Conservation (phyloP, 1,140 invertebrate genomes). For the Drosophila sturtevanti region DNA sequence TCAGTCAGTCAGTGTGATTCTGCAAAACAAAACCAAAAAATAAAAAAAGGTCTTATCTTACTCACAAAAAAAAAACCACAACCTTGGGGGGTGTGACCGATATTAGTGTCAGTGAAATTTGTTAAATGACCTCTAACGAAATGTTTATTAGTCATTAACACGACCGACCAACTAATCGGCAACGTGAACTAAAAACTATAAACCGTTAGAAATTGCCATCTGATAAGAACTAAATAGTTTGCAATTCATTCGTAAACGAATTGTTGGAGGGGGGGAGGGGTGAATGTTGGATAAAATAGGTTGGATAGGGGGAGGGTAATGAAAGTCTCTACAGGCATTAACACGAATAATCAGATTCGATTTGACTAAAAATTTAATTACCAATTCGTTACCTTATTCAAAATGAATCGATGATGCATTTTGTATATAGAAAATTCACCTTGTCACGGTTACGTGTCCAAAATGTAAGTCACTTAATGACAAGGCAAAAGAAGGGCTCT, state of each 20-base stretch:
- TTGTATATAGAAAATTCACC: neutral
- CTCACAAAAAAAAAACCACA: neutral
- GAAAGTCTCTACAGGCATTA: neutral
- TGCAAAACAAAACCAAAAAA: constrained; percentile 13
- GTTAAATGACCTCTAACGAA: constrained; percentile 12
- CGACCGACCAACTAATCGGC: neutral
- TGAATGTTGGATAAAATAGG: neutral
- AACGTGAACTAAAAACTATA: neutral
- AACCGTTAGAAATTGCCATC: constrained; percentile 2
- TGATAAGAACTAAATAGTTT: neutral
- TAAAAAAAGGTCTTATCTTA: neutral
- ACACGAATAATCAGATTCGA: neutral
- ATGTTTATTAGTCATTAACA: constrained; percentile 10
- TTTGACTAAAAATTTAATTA: neutral
- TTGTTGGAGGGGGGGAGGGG: neutral
- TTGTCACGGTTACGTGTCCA: neutral
- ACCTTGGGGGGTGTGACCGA: constrained; percentile 47
- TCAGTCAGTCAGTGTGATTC: neutral
- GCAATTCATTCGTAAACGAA: neutral
- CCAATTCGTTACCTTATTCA: constrained; percentile 1
- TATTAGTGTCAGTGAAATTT: constrained; percentile 28
- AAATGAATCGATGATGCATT: neutral
- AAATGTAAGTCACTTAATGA: constrained; percentile 6
- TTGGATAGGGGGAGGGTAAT: neutral
- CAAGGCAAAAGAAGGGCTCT: neutral